Evolutionary conservation across 37 sponge, comb jelly and placozoan genomes (phyloP).

Genomic region (Agelas oroides): DNA sequence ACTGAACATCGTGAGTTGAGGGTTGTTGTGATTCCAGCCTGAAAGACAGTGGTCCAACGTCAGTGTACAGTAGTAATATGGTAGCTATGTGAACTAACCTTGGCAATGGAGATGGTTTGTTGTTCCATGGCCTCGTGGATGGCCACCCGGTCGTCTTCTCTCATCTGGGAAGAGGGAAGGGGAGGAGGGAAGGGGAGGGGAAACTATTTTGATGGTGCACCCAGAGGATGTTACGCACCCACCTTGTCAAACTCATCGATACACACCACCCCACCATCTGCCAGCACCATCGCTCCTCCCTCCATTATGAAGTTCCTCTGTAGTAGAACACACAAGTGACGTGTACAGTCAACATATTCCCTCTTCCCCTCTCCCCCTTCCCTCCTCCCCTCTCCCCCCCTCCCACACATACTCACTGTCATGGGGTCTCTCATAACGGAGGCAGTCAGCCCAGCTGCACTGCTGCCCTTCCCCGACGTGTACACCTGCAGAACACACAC

Average conservation of each 20-base stretch:
- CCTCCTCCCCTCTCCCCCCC: background rate
- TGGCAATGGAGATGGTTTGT: conserved; percentile 99
- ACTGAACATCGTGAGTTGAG: conserved; percentile 98
- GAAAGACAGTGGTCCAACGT: background rate
- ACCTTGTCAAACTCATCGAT: conserved; percentile 99
- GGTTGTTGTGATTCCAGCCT: conserved; percentile 99
- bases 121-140: conserved; percentile 99
- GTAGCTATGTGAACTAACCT: conserved; percentile 47
- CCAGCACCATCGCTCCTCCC: conserved; percentile 99
- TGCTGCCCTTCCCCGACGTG: conserved; percentile 99
- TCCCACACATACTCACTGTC: conserved; percentile 51
- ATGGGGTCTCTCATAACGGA: conserved; percentile 95
- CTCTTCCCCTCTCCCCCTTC: too few species aligned
- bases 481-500: conserved; percentile 70
- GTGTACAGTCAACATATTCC: background rate
- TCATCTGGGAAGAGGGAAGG: conserved; percentile 93
- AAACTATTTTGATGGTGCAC: too few species aligned
- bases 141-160: conserved; percentile 98
- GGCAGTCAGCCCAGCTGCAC: conserved; percentile 99
- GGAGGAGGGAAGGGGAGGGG: background rate
- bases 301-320: conserved; percentile 96
- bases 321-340: background rate
- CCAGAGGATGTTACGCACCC: background rate
- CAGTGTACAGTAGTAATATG: background rate
- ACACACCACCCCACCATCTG: conserved; percentile 99